Evolutionary conservation across 2,888 invertebrate species (phyloP).

Genomic region (Macrophya annulata): DNA sequence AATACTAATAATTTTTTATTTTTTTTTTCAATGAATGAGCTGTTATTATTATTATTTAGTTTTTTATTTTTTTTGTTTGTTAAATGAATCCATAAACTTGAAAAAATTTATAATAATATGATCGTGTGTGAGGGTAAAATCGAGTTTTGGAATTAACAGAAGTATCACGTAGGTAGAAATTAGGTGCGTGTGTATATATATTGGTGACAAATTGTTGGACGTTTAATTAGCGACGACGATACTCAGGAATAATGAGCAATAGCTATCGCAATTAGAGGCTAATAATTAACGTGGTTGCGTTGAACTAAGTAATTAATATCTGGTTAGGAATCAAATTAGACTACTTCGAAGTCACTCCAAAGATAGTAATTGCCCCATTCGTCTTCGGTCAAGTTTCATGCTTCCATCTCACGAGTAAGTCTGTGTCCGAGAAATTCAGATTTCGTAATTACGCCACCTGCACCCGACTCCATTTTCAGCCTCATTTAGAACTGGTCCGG

Average conservation of each 20-base stretch:
- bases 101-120: not conserved
- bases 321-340: constrained; percentile 50
- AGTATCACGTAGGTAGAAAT: not conserved
- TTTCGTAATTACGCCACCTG: constrained; percentile 48
- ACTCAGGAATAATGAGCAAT: constrained; percentile 44
- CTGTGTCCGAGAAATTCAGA: constrained; percentile 31
- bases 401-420: constrained; percentile 22
- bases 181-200: too few species aligned
- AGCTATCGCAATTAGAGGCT: constrained; percentile 35
- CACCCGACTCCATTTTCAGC: constrained; percentile 38
- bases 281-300: constrained; percentile 31
- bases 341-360: constrained; percentile 12
- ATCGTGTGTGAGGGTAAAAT: not conserved
- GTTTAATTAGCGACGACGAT: constrained; percentile 32
- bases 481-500: constrained; percentile 44
- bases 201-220: constrained; percentile 29
- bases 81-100: not conserved
- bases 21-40: too few species aligned
- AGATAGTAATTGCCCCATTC: constrained; percentile 50
- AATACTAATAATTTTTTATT: too few species aligned
- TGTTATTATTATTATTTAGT: not conserved
- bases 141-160: not conserved
- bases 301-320: constrained; percentile 42
- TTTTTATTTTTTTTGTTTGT: not conserved
- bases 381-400: constrained; percentile 50